Evolutionary conservation across 2,797 vertebrate species (phyloP), one percentile per base, ranked within the genome.

Genomic region (Rhabdophis nuchalis): DNA sequence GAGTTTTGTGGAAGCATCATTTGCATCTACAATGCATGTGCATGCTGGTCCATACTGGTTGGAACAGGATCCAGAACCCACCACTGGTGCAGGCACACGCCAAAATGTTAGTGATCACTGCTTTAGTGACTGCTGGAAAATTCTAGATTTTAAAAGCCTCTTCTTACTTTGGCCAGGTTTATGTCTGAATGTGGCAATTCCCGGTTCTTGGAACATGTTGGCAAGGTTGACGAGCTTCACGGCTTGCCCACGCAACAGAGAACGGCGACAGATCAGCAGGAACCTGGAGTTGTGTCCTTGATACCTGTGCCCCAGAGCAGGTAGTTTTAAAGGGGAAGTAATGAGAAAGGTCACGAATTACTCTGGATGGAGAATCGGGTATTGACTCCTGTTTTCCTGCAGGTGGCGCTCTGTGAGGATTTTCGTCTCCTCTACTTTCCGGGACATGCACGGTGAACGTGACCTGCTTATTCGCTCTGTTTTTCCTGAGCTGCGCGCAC

Each of bases 371-470:
- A 68, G 9, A 3, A 11, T 46, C 41, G 23, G 11, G 14, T 36
- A 36, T 50, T 46, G 36, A 54, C 20, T 29, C 2, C 13, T 32
- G 4, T 52, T 54, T 85, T 27, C 16, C 8, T 27, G 7, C 94
- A 99, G 99, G 93, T 99, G 98, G 98, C 96, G 93, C 89, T 97
- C 96, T 0, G 94, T 99, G 27, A 98, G 98, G 0, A 96, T 99
- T 12, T 99, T 99, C 86, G 97, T 99, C 95, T 99, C 99, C 23
- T 99, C 98, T 91, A 99, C 99, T 18, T 99, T 99, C 96, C 97
- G 98, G 91, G 99, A 99, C 97, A 99, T 99, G 98, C 98, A 98
- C 0, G 97, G 98, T 0, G 99, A 99, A 96, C 97, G 99, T 0
- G 98, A 99, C 94, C 77, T 98, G 89, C 93, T 99, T 94, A 97